phyloP scores from a whole-genome alignment of 2,797 vertebrate species.

The Apogon hyalosoma region DNA sequence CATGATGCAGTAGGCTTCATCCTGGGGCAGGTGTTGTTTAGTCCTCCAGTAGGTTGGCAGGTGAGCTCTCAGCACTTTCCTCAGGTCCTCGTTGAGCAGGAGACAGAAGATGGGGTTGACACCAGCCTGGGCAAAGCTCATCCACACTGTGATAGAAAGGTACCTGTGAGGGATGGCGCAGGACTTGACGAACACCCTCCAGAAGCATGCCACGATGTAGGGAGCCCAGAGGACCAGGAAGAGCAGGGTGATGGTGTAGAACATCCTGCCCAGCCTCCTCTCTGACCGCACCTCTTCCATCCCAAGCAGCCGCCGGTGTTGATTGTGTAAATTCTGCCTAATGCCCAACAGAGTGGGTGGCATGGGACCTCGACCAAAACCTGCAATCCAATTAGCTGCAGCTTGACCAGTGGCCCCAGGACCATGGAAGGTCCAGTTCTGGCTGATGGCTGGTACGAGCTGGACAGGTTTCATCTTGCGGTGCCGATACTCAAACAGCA shows the following conservation, averaged over 20 bases:
- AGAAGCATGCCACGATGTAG: constrained; percentile 92
- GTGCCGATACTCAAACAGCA: constrained; percentile 91
- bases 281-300: constrained; percentile 93
- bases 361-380: constrained; percentile 91
- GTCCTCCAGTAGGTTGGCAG: constrained; percentile 90
- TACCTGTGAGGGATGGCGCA: constrained; percentile 89
- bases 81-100: constrained; percentile 92
- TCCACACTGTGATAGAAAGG: constrained; percentile 91
- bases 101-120: constrained; percentile 93
- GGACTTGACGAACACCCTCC: constrained; percentile 92
- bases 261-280: constrained; percentile 91
- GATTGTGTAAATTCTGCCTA: constrained; percentile 89
- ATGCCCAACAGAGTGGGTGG: constrained; percentile 91
- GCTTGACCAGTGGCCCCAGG: constrained; percentile 92
- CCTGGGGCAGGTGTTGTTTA: constrained; percentile 89
- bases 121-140: constrained; percentile 92
- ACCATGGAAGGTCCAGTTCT: constrained; percentile 94
- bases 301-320: constrained; percentile 90
- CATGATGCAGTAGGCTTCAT: constrained; percentile 93
- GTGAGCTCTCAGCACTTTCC: constrained; percentile 90
- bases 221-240: constrained; percentile 93
- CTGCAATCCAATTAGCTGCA: constrained; percentile 92
- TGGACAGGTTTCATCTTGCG: constrained; percentile 94
- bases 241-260: constrained; percentile 91
- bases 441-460: constrained; percentile 92